These are phyloP conservation scores for Beris morrisii DNA, from an alignment of 2,888 invertebrate species.

Conservation along the genomic window DNA sequence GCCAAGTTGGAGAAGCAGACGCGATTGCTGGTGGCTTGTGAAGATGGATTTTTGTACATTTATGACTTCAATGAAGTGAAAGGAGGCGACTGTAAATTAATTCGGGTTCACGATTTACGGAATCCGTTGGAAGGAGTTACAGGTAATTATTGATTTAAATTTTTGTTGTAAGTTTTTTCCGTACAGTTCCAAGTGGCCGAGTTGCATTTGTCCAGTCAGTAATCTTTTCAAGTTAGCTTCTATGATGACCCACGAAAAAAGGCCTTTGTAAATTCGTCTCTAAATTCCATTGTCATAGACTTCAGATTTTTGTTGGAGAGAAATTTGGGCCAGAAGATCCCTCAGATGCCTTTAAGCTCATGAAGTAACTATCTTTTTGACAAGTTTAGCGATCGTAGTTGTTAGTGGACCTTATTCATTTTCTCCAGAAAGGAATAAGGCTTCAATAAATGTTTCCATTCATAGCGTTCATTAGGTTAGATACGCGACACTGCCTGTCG, in stretches of 20 bases:
- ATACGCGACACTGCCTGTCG: no score
- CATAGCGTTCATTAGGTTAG: no score
- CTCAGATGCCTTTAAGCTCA: no score
- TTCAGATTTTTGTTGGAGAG: no score
- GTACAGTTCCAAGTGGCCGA: neutral
- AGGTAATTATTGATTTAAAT: constrained; percentile 33
- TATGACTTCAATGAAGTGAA: constrained; percentile 52
- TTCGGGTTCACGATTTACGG: constrained; percentile 53
- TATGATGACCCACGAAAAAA: neutral
- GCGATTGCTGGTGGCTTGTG: constrained; percentile 52
- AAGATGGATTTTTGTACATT: constrained; percentile 55
- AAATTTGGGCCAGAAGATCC: no score
- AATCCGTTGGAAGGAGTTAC: constrained; percentile 52
- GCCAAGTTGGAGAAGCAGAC: constrained; percentile 52
- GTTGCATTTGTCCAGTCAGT: neutral
- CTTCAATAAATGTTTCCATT: no score
- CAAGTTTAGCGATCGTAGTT: no score
- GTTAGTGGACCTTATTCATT: no score
- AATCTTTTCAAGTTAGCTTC: neutral
- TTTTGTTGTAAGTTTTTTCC: neutral
- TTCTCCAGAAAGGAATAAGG: no score
- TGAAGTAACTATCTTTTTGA: no score
- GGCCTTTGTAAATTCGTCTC: no score
- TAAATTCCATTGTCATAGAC: no score
- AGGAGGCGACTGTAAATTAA: constrained; percentile 52